Evolutionary conservation across 2,113 vertebrate species (phyloP).

Genomic region (Ranitomeya imitator): DNA sequence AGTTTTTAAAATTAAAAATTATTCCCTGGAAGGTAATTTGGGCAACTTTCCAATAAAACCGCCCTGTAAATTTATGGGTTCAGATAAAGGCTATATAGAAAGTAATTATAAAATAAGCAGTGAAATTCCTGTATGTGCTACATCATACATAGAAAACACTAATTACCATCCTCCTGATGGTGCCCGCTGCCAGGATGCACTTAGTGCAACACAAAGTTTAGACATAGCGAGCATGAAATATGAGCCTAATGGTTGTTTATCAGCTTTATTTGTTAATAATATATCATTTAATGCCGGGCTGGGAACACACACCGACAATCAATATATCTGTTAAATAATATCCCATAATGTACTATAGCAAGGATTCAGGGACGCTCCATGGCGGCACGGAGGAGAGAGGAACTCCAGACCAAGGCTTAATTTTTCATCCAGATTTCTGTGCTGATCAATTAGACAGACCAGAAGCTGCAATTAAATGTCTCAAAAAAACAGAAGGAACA

Average conservation of each 20-base stretch:
- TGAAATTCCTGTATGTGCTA: conserved; percentile 19
- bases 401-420: conserved; percentile 1
- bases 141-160: conserved; percentile 10
- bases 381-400: background rate
- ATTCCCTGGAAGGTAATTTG: too few relatives aligned
- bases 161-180: background rate
- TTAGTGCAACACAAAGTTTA: conserved; percentile 7
- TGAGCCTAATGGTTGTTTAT: conserved; percentile 45
- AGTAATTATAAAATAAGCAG: background rate
- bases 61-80: background rate
- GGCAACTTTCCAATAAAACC: background rate
- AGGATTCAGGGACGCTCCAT: background rate
- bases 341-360: conserved; percentile 3
- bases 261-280: conserved; percentile 6
- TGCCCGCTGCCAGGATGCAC: conserved; percentile 37
- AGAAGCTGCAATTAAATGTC: conserved; percentile 51
- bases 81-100: background rate
- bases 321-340: conserved; percentile 30
- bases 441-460: conserved; percentile 35
- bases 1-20: too few relatives aligned
- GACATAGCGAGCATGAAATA: conserved; percentile 26
- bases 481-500: conserved; percentile 43
- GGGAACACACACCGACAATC: conserved; percentile 25
- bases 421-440: conserved; percentile 34
- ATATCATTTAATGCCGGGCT: conserved; percentile 7